Evolutionary conservation across 35 echinoderm and acorn worm genomes (phyloP).

Genomic region (Apostichopus japonicus): DNA sequence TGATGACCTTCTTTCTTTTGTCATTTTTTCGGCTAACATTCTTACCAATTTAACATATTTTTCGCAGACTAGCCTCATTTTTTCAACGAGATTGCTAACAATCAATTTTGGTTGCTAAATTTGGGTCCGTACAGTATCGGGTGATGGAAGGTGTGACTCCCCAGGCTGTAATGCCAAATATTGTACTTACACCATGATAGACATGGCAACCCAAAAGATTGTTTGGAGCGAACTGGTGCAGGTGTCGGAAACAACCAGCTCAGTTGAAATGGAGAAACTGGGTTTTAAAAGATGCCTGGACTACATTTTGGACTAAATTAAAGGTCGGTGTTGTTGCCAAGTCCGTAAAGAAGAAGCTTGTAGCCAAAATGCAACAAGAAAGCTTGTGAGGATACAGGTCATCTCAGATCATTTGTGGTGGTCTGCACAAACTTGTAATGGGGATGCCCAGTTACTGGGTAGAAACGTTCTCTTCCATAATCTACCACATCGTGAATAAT

Average conservation of each 20-base stretch:
- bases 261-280: slow-evolving; percentile 55
- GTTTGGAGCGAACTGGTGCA: slow-evolving; percentile 48
- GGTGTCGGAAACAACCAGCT: slow-evolving; percentile 53
- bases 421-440: slow-evolving; percentile 36
- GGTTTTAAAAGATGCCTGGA: slow-evolving; percentile 37
- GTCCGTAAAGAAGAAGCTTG: slow-evolving; percentile 52
- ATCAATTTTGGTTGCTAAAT: too few relatives aligned
- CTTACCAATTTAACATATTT: too few relatives aligned
- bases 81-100: too few relatives aligned
- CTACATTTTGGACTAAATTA: slow-evolving; percentile 11
- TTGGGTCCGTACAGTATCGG: too few relatives aligned
- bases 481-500: slow-evolving; percentile 53
- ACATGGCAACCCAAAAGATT: slow-evolving; percentile 35
- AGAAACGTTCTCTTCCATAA: slow-evolving; percentile 61
- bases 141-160: slow-evolving; percentile 61
- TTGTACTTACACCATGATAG: slow-evolving; percentile 72
- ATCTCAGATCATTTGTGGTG: slow-evolving; percentile 72
- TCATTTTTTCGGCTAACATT: too few relatives aligned
- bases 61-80: too few relatives aligned
- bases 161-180: slow-evolving; percentile 71
- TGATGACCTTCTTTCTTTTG: too few relatives aligned
- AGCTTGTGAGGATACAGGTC: background rate
- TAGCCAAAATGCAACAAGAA: slow-evolving; percentile 27
- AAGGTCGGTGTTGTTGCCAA: slow-evolving; percentile 61
- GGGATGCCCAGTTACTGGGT: slow-evolving; percentile 39